Percentiles rank a stretch among this genome's conserved stretches.
phyloP scores from a whole-genome alignment of 2,888 invertebrate species.

The Nezara viridula region DNA sequence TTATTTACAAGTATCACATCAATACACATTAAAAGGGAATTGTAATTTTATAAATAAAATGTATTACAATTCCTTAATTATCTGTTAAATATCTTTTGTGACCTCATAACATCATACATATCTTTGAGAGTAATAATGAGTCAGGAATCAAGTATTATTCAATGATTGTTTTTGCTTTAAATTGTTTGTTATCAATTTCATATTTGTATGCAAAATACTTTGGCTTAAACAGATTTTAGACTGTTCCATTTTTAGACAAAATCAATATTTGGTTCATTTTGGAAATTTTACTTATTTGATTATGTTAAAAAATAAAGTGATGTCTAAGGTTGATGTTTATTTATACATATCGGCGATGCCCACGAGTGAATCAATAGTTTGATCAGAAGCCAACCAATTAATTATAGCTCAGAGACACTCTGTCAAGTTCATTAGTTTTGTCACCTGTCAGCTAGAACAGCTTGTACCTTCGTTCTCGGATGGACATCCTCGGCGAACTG shows the following conservation, averaged over 20 bases:
- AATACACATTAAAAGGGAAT: too few relatives aligned
- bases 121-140: too few relatives aligned
- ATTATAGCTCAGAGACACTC: not conserved
- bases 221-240: not conserved
- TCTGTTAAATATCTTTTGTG: too few relatives aligned
- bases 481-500: slow-evolving; percentile 60
- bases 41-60: too few relatives aligned
- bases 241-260: not conserved
- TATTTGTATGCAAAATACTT: too few relatives aligned
- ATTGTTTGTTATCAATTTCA: too few relatives aligned
- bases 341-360: not conserved
- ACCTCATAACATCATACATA: too few relatives aligned
- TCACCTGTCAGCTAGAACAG: not conserved
- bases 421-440: slow-evolving; percentile 14
- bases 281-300: not conserved
- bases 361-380: slow-evolving; percentile 40
- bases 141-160: too few relatives aligned
- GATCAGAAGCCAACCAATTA: slow-evolving; percentile 40
- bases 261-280: too few relatives aligned
- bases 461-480: not conserved
- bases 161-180: too few relatives aligned
- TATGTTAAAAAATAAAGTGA: not conserved
- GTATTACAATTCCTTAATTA: too few relatives aligned
- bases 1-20: too few relatives aligned
- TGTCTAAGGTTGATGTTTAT: not conserved